Conservation (phyloP, 2,113 vertebrate species). For the Protomyctophum bolini region DNA sequence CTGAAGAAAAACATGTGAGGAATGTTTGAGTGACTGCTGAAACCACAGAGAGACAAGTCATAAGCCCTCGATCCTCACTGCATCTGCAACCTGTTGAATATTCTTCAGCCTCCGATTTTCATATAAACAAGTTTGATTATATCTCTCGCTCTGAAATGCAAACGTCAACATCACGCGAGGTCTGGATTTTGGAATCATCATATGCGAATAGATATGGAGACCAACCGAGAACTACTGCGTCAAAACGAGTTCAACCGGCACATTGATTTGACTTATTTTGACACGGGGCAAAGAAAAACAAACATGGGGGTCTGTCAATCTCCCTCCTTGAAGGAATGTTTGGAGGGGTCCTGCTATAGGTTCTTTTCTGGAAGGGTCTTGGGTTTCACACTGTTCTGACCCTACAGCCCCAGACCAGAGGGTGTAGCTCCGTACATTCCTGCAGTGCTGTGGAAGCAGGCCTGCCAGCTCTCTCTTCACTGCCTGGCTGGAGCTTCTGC, state of each 20-base stretch:
- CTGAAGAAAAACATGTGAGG: constrained; percentile 55
- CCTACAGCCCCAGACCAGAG: constrained; percentile 54
- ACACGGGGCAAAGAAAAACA: constrained; percentile 46
- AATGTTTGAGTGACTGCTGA: constrained; percentile 51
- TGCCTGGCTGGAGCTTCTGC: constrained; percentile 43
- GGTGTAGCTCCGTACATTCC: constrained; percentile 61
- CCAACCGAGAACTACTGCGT: constrained; percentile 23
- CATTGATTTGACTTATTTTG: constrained; percentile 13
- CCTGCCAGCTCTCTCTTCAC: constrained; percentile 11
- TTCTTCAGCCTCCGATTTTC: constrained; percentile 31
- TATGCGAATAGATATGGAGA: constrained; percentile 35
- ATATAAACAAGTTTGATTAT: constrained; percentile 22
- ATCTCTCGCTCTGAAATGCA: not conserved
- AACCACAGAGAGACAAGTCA: constrained; percentile 33
- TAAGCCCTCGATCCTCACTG: constrained; percentile 1
- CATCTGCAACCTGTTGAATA: not conserved
- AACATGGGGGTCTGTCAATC: constrained; percentile 46
- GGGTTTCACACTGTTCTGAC: constrained; percentile 35
- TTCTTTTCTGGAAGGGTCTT: constrained; percentile 22
- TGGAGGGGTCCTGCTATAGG: constrained; percentile 13
- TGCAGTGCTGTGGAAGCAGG: constrained; percentile 53
- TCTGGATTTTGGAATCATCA: constrained; percentile 39
- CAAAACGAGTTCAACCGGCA: constrained; percentile 21
- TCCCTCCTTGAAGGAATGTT: constrained; percentile 27
- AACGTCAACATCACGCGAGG: constrained; percentile 22